A percentile compares a stretch with the other conserved stretches of the same genome.
Evolutionary conservation across 2,797 vertebrate genomes (phyloP).

Genomic region (Ambastaia sidthimunki): DNA sequence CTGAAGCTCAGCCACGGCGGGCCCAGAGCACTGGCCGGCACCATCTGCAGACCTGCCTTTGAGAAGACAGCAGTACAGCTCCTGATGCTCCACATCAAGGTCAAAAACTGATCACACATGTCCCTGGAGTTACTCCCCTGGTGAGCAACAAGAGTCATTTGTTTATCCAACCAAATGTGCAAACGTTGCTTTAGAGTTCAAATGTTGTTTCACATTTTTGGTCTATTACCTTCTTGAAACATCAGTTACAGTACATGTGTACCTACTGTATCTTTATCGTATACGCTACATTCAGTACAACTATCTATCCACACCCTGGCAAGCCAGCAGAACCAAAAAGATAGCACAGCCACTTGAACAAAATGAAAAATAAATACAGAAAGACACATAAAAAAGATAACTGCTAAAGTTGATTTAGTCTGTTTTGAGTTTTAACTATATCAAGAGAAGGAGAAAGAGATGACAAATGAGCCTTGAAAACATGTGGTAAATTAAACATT

Average conservation of each 20-base stretch:
- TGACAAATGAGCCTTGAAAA: background rate
- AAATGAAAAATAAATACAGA: too few relatives aligned
- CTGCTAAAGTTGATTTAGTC: background rate
- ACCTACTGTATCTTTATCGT: too few relatives aligned
- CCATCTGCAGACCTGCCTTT: conserved; percentile 65
- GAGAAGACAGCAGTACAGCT: conserved; percentile 67
- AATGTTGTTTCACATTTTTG: too few relatives aligned
- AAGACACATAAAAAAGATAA: background rate
- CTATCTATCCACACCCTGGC: conserved; percentile 12
- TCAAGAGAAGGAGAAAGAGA: background rate
- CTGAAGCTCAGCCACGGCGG: conserved; percentile 62
- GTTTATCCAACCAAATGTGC: too few relatives aligned
- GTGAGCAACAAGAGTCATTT: conserved; percentile 65
- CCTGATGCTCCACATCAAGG: conserved; percentile 69
- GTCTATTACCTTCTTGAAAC: too few relatives aligned
- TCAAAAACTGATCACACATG: conserved; percentile 70
- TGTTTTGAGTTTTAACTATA: conserved; percentile 2
- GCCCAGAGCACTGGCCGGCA: conserved; percentile 67
- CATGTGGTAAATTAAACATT: background rate
- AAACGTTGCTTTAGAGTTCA: too few relatives aligned
- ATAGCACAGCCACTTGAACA: background rate
- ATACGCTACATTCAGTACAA: background rate
- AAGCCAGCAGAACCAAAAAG: conserved; percentile 1
- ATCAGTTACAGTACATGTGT: too few relatives aligned
- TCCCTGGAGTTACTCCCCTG: conserved; percentile 68